A percentile compares a stretch with the other conserved stretches of the same genome.
Evolutionary conservation across 2,888 invertebrate genomes (phyloP).

Genomic region (Zelleria hepariella): DNA sequence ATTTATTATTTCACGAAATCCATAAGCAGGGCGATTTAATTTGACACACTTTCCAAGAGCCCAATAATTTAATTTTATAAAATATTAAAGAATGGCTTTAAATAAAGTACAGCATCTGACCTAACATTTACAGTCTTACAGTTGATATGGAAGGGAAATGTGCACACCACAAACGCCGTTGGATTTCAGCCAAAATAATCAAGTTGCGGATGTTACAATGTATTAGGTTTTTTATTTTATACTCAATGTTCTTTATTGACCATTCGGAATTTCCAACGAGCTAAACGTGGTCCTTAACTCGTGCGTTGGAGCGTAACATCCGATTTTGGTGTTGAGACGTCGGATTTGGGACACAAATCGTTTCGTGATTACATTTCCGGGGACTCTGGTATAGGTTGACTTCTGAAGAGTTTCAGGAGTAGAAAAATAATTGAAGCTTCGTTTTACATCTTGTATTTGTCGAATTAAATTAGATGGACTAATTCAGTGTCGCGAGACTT

Average conservation of each 20-base stretch:
- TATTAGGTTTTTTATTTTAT: constrained; percentile 45
- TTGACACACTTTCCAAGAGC: no score
- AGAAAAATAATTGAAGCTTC: not conserved
- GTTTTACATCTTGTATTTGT: not conserved
- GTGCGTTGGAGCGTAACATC: not conserved
- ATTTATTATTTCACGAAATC: no score
- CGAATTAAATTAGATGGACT: not conserved
- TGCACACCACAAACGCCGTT: constrained; percentile 20
- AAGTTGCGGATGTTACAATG: constrained; percentile 37
- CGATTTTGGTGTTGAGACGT: not conserved
- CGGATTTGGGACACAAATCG: not conserved
- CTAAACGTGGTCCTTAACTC: not conserved
- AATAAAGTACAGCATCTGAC: not conserved
- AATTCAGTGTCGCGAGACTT: not conserved
- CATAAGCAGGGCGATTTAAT: no score
- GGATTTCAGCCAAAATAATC: constrained; percentile 59
- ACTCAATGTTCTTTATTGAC: constrained; percentile 7
- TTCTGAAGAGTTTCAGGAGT: not conserved
- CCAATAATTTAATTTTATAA: no score
- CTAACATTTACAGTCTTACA: constrained; percentile 18
- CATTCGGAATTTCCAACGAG: not conserved
- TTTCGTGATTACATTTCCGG: not conserved
- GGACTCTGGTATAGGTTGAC: not conserved
- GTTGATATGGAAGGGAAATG: constrained; percentile 31
- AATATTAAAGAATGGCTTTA: no score